Evolutionary conservation across 2,888 invertebrate species (phyloP).

Genomic region (Crocallis elinguaria): DNA sequence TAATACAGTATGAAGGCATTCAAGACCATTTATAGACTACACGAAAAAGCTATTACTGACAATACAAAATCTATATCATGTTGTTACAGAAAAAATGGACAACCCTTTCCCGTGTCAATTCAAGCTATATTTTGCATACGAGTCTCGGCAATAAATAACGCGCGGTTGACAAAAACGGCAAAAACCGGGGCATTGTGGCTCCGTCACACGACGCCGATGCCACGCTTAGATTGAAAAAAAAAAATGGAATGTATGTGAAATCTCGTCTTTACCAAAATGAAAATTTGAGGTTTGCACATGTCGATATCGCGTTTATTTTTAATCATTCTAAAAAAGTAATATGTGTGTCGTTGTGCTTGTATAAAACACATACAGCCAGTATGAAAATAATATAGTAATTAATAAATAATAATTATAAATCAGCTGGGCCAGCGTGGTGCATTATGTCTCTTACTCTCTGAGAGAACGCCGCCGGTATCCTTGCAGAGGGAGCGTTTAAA

Average conservation of each 20-base stretch:
- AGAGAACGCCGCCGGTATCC: too few species aligned
- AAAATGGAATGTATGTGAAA: not conserved
- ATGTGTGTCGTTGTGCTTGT: not conserved
- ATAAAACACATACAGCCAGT: too few species aligned
- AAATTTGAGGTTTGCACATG: slow-evolving; percentile 11
- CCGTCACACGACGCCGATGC: slow-evolving; percentile 39
- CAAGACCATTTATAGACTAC: not conserved
- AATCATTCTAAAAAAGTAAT: not conserved
- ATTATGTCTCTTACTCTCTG: too few species aligned
- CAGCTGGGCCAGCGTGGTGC: too few species aligned
- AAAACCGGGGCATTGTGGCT: slow-evolving; percentile 60
- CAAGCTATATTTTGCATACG: slow-evolving; percentile 69
- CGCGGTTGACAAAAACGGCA: slow-evolving; percentile 57
- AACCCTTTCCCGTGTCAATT: slow-evolving; percentile 65
- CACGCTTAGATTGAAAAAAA: slow-evolving; percentile 34
- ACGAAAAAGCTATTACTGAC: not conserved
- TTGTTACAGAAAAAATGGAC: slow-evolving; percentile 25
- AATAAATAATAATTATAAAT: too few species aligned
- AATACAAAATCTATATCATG: not conserved
- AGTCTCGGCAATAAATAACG: slow-evolving; percentile 66
- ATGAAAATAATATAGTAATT: too few species aligned
- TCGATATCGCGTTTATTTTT: not conserved
- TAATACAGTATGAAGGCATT: too few species aligned
- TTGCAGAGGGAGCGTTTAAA: too few species aligned
- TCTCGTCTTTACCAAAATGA: slow-evolving; percentile 10